These are phyloP conservation scores for Pteropus alecto DNA, from an alignment of 2,113 vertebrate species.

Conservation along the genomic window DNA sequence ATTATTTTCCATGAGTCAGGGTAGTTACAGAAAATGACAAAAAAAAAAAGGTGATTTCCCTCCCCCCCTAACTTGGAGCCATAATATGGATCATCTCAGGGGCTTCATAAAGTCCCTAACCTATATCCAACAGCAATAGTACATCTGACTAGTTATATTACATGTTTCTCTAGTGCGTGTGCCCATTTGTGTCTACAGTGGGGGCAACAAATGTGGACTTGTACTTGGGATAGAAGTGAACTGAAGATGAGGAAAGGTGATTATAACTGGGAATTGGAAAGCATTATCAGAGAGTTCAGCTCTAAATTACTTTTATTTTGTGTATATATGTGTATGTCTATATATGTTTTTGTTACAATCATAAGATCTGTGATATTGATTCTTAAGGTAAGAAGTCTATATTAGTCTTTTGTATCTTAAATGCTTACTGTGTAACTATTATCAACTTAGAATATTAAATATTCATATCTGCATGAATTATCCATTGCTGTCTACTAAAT, in stretches of 20 bases:
- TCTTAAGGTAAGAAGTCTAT: not conserved
- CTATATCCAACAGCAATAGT: not conserved
- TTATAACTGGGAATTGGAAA: not conserved
- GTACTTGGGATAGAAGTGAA: not conserved
- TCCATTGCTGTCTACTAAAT: not conserved
- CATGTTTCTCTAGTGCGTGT: not conserved
- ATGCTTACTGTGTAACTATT: not conserved
- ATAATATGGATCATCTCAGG: not conserved
- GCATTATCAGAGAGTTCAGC: not conserved
- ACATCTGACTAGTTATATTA: not conserved
- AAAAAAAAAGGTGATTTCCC: not conserved
- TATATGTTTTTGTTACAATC: not conserved
- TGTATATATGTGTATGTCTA: not conserved
- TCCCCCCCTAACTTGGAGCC: not conserved
- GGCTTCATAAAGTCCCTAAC: not conserved
- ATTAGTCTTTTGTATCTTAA: not conserved
- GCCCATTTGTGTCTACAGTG: not conserved
- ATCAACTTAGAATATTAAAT: not conserved
- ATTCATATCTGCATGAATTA: not conserved
- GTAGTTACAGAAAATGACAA: not conserved
- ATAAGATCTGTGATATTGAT: not conserved
- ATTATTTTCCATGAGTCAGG: not conserved
- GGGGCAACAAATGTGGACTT: not conserved
- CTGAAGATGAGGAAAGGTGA: not conserved
- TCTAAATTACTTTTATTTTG: not conserved